A percentile compares a stretch with the other conserved stretches of the same genome.
phyloP scores from a whole-genome alignment of 2,888 invertebrate genomes.

The Corbicula japonica region DNA sequence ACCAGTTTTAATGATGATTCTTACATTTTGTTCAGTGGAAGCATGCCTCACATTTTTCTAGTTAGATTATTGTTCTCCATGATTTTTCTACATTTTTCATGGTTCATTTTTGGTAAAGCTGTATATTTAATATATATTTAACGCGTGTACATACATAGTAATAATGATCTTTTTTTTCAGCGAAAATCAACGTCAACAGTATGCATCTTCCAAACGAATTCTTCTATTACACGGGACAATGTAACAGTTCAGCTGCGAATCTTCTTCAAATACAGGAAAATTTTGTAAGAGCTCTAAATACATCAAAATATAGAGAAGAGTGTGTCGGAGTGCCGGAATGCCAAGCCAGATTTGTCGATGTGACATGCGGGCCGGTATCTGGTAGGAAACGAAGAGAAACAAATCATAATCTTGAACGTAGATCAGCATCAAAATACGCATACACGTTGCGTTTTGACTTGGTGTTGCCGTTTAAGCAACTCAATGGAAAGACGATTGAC shows the following conservation, averaged over 20 bases:
- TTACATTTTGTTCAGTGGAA: too few relatives aligned
- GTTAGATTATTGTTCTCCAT: too few relatives aligned
- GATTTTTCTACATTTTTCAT: too few relatives aligned
- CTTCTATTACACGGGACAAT: slow-evolving; percentile 59
- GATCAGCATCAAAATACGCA: slow-evolving; percentile 19
- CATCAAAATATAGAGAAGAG: slow-evolving; percentile 31
- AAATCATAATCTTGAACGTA: not conserved
- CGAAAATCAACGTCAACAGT: slow-evolving; percentile 15
- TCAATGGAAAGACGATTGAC: not conserved
- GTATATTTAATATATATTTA: not conserved
- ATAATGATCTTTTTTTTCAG: slow-evolving; percentile 1
- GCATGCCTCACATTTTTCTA: too few relatives aligned
- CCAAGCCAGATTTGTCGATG: slow-evolving; percentile 47
- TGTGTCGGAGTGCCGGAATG: slow-evolving; percentile 56
- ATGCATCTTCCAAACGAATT: slow-evolving; percentile 55
- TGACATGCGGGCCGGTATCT: slow-evolving; percentile 53
- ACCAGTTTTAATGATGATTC: too few relatives aligned
- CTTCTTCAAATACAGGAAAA: slow-evolving; percentile 48
- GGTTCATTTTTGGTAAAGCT: too few relatives aligned
- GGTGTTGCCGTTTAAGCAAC: slow-evolving; percentile 27
- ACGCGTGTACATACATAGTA: not conserved
- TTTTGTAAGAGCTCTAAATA: slow-evolving; percentile 51
- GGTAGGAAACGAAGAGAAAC: slow-evolving; percentile 33
- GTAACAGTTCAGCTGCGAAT: slow-evolving; percentile 46
- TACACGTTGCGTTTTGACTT: slow-evolving; percentile 40